A percentile compares a stretch with the other conserved stretches of the same genome.
These are phyloP conservation scores for Cricetomys ansorgei DNA, from an alignment of 2,113 vertebrate species.

Conservation along the genomic window DNA sequence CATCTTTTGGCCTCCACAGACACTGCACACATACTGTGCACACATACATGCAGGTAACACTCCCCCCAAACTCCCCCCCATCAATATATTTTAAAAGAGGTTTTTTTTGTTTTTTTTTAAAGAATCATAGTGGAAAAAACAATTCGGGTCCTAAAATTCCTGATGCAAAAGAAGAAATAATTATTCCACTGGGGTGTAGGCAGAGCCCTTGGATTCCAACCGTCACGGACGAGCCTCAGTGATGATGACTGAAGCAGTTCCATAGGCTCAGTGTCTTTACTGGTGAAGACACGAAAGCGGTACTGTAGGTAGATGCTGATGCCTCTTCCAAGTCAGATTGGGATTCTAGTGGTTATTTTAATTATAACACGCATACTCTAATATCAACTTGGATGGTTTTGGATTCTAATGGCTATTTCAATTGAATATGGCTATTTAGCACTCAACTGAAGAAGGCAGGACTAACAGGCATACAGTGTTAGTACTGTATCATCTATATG, in stretches of 20 bases:
- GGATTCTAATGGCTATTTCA: background rate
- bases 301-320: background rate
- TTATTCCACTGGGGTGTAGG: background rate
- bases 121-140: conserved; percentile 50
- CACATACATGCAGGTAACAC: background rate
- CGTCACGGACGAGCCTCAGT: background rate
- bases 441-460: background rate
- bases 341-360: background rate
- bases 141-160: conserved; percentile 17
- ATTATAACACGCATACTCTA: background rate
- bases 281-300: background rate
- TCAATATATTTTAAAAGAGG: background rate
- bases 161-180: conserved; percentile 36
- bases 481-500: background rate
- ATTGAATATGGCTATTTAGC: background rate
- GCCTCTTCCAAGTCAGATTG: background rate
- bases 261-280: background rate
- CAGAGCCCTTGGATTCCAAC: conserved; percentile 39
- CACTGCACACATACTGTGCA: background rate
- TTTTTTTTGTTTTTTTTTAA: background rate
- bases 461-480: background rate
- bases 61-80: background rate
- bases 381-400: background rate
- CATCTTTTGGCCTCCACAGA: background rate
- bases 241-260: background rate